Percentiles rank a stretch among this genome's conserved stretches.
phyloP scores from a whole-genome alignment of 2,113 vertebrate genomes.

The Lynx canadensis region DNA sequence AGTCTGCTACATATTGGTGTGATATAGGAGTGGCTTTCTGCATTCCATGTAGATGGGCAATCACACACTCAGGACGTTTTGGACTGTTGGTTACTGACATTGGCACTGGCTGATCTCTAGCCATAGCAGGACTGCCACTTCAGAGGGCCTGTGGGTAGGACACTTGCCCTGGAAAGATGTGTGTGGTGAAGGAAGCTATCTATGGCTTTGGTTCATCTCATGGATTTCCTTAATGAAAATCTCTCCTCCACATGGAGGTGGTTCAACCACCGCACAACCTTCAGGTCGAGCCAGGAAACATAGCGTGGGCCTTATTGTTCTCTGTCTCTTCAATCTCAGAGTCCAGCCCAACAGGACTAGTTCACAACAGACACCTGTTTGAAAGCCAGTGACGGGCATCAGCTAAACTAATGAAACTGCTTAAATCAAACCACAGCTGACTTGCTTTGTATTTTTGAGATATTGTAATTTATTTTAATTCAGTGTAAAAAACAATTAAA shows the following conservation, averaged over 20 bases:
- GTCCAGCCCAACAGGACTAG: background rate
- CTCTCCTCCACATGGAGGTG: background rate
- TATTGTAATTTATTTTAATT: slow-evolving; percentile 56
- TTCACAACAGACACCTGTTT: background rate
- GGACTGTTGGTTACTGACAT: background rate
- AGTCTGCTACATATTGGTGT: background rate
- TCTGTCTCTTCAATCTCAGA: slow-evolving; percentile 10
- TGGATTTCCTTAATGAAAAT: slow-evolving; percentile 18
- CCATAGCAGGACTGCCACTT: slow-evolving; percentile 36
- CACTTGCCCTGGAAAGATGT: background rate
- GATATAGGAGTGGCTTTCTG: background rate
- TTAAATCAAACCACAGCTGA: slow-evolving; percentile 45
- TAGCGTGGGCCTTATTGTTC: background rate
- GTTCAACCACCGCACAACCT: background rate
- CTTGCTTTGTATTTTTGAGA: slow-evolving; percentile 42
- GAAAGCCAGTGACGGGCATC: background rate
- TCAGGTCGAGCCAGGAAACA: background rate
- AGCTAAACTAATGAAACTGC: slow-evolving; percentile 6
- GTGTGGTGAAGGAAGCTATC: background rate
- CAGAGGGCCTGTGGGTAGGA: background rate
- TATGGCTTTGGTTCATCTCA: background rate
- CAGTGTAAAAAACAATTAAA: background rate
- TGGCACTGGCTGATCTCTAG: background rate
- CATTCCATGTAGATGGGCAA: background rate
- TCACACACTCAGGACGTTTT: background rate